A percentile compares a stretch with the other conserved stretches of the same genome.
Evolutionary conservation across 2,113 vertebrate genomes (phyloP).

Genomic region (Clinocottus analis): DNA sequence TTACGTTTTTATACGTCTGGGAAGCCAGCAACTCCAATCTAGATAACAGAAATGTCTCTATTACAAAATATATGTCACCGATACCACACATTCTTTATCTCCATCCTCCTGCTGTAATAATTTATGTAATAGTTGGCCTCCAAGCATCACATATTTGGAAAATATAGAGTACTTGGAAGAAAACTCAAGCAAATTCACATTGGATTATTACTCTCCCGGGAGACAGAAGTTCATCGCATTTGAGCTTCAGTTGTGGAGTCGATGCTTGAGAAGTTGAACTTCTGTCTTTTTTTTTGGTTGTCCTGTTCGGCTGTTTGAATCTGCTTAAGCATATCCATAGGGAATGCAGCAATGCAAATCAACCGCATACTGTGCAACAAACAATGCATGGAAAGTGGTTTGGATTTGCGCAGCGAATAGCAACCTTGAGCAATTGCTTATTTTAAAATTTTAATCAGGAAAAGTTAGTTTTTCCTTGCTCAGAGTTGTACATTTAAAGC

Average conservation of each 20-base stretch:
- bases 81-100: not conserved
- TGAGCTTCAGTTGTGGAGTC: constrained; percentile 19
- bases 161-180: not conserved
- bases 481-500: not conserved
- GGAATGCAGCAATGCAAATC: constrained; percentile 26
- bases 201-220: constrained; percentile 34
- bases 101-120: not conserved
- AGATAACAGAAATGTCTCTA: not conserved
- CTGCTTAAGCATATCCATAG: constrained; percentile 5
- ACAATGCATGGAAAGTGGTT: not conserved
- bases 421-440: not conserved
- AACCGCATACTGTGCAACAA: not conserved
- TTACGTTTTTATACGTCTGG: not conserved
- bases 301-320: constrained; percentile 20
- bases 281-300: constrained; percentile 7
- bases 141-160: not conserved
- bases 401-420: not conserved
- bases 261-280: constrained; percentile 16
- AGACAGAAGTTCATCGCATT: constrained; percentile 37
- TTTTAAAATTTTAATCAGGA: not conserved
- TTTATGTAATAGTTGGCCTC: not conserved
- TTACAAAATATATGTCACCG: not conserved
- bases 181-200: constrained; percentile 20
- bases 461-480: not conserved
- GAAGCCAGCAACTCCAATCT: not conserved